Evolutionary conservation across 92 coral and sea anemone genomes (phyloP), one percentile per base, ranked within the genome.

Genomic region (Epizoanthus illoricatus): DNA sequence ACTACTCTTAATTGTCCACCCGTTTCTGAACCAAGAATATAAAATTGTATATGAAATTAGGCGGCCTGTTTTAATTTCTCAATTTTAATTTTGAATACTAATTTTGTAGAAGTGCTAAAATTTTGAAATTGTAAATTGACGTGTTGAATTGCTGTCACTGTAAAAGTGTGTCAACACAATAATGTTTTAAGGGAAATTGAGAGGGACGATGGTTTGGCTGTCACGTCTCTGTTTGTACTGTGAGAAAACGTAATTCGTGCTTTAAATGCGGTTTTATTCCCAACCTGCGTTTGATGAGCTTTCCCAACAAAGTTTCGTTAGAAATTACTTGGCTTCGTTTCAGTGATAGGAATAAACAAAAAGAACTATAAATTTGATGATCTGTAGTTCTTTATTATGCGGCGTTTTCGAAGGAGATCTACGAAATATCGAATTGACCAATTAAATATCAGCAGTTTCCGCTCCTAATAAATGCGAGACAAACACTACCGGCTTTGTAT

Each of bases 381-480:
- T 78, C 56, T n/a, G 33, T 63, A 19, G 71, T 15, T 43, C 57
- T 61, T 76, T 19, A 63, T 24, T 12, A 24, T 75, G 45, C 33
- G 71, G 71, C 58, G 11, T 41, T 78, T 78, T 78, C 61, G 41
- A 63, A 19, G 17, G 72, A n/a, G 82, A 78, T 78, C 82, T 43
- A 63, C 82, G 52, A 78, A 78, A 58, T 64, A 42, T 78, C 58
- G 72, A 78, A 78, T 63, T 47, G 82, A 62, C 82, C 82, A 78
- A 78, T 78, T 64, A 78, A 75, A 78, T 20, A 78, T 62, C 82
- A 78, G 82, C 67, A 41, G 82, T 64, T 78, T 78, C 82, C 82
- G 82, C 71, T 64, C 41, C 60, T 78, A 62, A 78, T 78, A 64
- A 63, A 78, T 78, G 72, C 82, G 82, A 78, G 67, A 78, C 82